Conservation (phyloP, 2,888 invertebrate genomes). For the Cryptus viduatorius region DNA sequence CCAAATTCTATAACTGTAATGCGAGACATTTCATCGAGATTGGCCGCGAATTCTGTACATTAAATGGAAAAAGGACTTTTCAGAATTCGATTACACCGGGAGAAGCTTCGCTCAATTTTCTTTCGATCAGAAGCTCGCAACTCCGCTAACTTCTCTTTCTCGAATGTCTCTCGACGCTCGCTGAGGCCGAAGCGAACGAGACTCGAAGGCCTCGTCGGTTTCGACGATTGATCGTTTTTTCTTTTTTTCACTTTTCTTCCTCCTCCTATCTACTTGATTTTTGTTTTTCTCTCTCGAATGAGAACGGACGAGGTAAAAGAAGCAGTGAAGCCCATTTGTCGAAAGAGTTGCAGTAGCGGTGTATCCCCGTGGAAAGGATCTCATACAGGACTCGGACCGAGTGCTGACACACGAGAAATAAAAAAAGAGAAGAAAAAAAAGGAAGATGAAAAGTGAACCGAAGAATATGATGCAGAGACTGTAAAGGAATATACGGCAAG, state of each 20-base stretch:
- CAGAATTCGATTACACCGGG: slow-evolving; percentile 34
- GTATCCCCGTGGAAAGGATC: neutral
- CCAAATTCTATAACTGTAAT: neutral
- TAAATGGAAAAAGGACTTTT: slow-evolving; percentile 40
- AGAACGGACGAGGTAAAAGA: neutral
- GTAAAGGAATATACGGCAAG: neutral
- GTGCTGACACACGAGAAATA: slow-evolving; percentile 1
- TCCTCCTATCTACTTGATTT: neutral
- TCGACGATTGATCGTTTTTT: slow-evolving; percentile 10
- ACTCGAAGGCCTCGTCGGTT: slow-evolving; percentile 1
- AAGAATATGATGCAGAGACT: slow-evolving; percentile 1
- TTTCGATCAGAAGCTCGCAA: slow-evolving; percentile 19
- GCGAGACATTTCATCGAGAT: neutral
- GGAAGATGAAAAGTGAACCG: neutral
- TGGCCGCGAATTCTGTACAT: slow-evolving; percentile 32
- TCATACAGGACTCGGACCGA: slow-evolving; percentile 2
- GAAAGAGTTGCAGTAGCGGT: slow-evolving; percentile 4
- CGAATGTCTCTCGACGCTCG: neutral
- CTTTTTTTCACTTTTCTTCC: neutral
- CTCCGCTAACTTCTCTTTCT: slow-evolving; percentile 26
- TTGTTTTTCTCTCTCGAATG: neutral
- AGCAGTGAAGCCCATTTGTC: slow-evolving; percentile 16
- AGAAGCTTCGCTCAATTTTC: slow-evolving; percentile 32
- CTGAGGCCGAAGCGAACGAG: slow-evolving; percentile 12
- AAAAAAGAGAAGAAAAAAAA: neutral